Conservation (phyloP, 1,140 invertebrate species). For the Dolichoris vasculosae region DNA sequence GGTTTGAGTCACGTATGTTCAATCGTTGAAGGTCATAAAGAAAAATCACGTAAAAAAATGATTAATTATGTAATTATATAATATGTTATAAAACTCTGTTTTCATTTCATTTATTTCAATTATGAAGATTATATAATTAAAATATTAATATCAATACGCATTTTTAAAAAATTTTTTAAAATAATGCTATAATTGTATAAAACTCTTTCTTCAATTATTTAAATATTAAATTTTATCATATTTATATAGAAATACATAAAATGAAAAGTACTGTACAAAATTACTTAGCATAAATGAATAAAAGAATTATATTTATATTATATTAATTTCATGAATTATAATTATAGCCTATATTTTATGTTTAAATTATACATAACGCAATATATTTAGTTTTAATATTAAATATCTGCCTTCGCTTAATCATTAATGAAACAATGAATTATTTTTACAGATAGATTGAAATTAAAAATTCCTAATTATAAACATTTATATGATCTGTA, state of each 20-base stretch:
- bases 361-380: too few species aligned
- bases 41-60: constrained; percentile 25
- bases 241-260: too few species aligned
- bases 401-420: not conserved
- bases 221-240: too few species aligned
- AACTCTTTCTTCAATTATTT: too few species aligned
- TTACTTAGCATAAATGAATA: too few species aligned
- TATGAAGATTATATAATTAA: not conserved
- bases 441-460: not conserved
- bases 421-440: constrained; percentile 24
- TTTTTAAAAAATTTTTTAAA: not conserved
- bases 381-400: not conserved
- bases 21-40: not conserved
- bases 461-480: not conserved
- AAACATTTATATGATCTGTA: not conserved
- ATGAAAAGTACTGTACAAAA: too few species aligned
- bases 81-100: not conserved
- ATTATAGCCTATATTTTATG: too few species aligned
- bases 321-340: too few species aligned
- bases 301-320: too few species aligned
- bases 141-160: not conserved
- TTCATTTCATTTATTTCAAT: not conserved
- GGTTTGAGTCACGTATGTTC: not conserved
- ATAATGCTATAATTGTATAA: too few species aligned
- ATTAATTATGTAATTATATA: constrained; percentile 12